These are phyloP conservation scores for Theropithecus gelada DNA, from an alignment of 2,113 vertebrate species.

Conservation along the genomic window DNA sequence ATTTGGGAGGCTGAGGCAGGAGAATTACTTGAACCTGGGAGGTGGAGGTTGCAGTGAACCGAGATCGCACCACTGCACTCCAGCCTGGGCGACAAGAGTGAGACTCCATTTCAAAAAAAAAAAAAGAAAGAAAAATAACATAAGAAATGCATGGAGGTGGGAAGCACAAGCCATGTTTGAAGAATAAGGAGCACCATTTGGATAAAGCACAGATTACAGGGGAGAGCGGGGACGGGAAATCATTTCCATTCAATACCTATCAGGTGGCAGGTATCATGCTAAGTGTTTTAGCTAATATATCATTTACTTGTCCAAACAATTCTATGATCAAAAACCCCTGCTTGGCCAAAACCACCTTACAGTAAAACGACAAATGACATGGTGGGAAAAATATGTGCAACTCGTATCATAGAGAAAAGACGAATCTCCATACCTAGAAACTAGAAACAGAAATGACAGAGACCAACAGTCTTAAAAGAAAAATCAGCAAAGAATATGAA, in stretches of 20 bases:
- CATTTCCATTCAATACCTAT: background rate
- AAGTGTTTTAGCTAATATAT: background rate
- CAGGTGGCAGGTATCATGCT: background rate
- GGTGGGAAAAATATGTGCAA: background rate
- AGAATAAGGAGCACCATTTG: background rate
- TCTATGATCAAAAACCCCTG: background rate
- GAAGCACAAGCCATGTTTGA: background rate
- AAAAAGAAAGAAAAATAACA: background rate
- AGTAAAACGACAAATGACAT: conserved; percentile 13
- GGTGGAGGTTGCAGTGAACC: too few species aligned
- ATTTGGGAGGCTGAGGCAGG: too few species aligned
- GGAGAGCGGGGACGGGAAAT: background rate
- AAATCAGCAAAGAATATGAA: background rate
- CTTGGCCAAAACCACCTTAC: background rate
- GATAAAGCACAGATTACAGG: background rate
- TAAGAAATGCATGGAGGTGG: background rate
- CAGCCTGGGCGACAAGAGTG: too few species aligned
- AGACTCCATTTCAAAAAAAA: background rate
- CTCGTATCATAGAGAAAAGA: background rate
- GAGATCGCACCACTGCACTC: too few species aligned
- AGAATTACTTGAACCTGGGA: too few species aligned
- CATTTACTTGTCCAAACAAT: background rate
- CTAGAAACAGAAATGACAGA: background rate
- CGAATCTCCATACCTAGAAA: background rate
- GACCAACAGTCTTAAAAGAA: background rate